Conservation (phyloP, 2,113 vertebrate species). For the Rhinichthys klamathensis region DNA sequence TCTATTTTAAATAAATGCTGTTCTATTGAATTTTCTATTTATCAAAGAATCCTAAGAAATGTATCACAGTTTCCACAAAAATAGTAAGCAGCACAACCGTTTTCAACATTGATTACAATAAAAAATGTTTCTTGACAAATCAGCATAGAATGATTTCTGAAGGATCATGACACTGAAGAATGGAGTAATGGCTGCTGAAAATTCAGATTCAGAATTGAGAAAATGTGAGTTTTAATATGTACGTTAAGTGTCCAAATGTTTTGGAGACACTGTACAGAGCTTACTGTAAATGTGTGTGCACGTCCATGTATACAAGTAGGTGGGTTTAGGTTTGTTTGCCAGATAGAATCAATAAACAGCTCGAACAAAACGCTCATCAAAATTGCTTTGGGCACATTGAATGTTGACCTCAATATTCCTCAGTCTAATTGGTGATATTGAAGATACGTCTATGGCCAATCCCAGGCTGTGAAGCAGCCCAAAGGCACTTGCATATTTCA, state of each 20-base stretch:
- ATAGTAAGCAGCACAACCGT: neutral
- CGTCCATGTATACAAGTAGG: neutral
- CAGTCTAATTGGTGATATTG: neutral
- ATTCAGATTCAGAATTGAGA: too few relatives aligned
- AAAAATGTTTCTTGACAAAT: neutral
- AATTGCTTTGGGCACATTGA: neutral
- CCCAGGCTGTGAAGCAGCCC: constrained; percentile 52
- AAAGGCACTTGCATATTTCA: constrained; percentile 73
- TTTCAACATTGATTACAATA: neutral
- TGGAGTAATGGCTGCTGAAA: neutral
- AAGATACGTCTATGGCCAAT: constrained; percentile 14
- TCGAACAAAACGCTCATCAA: neutral
- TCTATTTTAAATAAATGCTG: neutral
- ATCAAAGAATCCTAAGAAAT: neutral
- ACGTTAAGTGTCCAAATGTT: neutral
- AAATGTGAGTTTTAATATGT: neutral
- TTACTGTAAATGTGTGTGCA: neutral
- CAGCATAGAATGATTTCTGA: neutral
- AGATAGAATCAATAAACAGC: neutral
- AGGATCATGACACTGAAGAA: neutral
- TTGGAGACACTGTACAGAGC: neutral
- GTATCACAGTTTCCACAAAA: neutral
- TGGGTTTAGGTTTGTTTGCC: constrained; percentile 21
- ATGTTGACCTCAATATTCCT: constrained; percentile 10
- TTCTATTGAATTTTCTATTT: neutral